Conservation (phyloP, 2,797 vertebrate genomes). For the Gadopsis bispinosus region DNA sequence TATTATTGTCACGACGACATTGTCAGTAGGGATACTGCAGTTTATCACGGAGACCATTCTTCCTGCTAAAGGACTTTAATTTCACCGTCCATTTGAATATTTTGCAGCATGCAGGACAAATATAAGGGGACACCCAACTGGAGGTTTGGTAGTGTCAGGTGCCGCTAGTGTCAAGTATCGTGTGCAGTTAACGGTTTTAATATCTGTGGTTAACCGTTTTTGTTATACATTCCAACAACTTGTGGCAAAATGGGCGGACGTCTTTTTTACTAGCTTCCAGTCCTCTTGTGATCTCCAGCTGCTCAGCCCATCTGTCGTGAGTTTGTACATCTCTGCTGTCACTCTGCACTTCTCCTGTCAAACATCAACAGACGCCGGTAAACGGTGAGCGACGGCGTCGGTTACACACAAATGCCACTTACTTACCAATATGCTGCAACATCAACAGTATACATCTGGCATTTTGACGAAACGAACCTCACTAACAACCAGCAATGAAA, state of each 20-base stretch:
- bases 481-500: constrained; percentile 2
- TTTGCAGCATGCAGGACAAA: neutral
- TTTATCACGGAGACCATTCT: neutral
- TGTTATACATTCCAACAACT: too few relatives aligned
- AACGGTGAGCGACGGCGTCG: constrained; percentile 1
- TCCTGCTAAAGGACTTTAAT: neutral
- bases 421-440: neutral
- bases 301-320: constrained; percentile 34
- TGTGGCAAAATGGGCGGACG: neutral
- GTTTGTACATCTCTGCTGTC: constrained; percentile 31
- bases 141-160: too few relatives aligned
- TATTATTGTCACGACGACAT: too few relatives aligned
- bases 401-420: constrained; percentile 5
- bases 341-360: constrained; percentile 32
- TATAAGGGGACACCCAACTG: neutral
- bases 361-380: constrained; percentile 23
- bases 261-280: neutral
- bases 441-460: neutral
- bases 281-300: constrained; percentile 50
- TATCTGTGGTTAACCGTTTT: too few relatives aligned
- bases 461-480: neutral
- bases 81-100: neutral
- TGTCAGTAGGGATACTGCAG: too few relatives aligned
- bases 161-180: too few relatives aligned
- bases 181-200: too few relatives aligned